Percentiles rank a stretch among this genome's conserved stretches.
These are phyloP conservation scores for Dufourea novaeangliae DNA, from an alignment of 1,140 invertebrate genomes.

Conservation along the genomic window DNA sequence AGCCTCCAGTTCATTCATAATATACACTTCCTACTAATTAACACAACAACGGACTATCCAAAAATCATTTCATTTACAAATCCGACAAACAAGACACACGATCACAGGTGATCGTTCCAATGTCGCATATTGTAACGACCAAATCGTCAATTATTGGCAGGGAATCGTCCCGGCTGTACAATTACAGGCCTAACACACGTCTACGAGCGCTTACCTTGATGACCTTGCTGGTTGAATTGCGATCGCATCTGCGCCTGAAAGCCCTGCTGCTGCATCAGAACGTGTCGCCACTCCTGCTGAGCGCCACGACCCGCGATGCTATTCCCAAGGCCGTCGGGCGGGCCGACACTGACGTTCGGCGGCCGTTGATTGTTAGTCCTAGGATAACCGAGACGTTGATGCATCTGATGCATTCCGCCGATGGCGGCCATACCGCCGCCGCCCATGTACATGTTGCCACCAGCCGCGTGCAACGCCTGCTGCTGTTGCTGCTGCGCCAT, in stretches of 20 bases:
- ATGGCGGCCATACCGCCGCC: conserved; percentile 77
- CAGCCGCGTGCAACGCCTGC: conserved; percentile 77
- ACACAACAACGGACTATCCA: too few species aligned
- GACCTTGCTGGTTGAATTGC: conserved; percentile 84
- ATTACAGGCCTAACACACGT: not conserved
- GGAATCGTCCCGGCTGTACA: not conserved
- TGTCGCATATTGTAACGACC: too few species aligned
- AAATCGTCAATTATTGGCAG: too few species aligned
- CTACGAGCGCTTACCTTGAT: conserved; percentile 82
- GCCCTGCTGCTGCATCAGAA: conserved; percentile 86
- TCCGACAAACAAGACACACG: too few species aligned
- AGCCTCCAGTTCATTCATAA: too few species aligned
- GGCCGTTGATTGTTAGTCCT: conserved; percentile 82
- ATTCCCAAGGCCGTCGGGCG: conserved; percentile 76
- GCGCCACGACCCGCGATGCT: conserved; percentile 74
- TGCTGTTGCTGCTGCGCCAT: conserved; percentile 81
- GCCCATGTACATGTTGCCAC: conserved; percentile 79
- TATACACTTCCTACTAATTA: too few species aligned
- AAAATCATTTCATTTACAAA: too few species aligned
- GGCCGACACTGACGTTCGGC: conserved; percentile 82
- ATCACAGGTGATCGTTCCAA: too few species aligned
- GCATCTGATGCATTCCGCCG: conserved; percentile 82
- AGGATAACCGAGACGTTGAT: conserved; percentile 80
- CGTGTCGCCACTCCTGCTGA: conserved; percentile 86
- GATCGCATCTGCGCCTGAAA: conserved; percentile 84